Base-by-base conservation (phyloP, 2,888 invertebrate genomes). In the Hedychridium roseum region DNA sequence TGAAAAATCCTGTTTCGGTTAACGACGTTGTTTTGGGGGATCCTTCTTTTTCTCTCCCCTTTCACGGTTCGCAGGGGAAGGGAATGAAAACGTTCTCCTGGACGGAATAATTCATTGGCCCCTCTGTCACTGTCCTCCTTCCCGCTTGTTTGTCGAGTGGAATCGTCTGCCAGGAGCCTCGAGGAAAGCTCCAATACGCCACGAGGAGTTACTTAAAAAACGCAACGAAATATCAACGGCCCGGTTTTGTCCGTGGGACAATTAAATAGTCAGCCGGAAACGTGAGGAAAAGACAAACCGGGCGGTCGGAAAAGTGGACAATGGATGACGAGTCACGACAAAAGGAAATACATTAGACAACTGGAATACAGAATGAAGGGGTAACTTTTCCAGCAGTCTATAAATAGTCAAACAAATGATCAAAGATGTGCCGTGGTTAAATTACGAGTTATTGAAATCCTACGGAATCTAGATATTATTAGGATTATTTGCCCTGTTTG, bases 331-430 rank as follows among this genome's bases (percentile, higher is more conserved):
- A 70, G 58, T 46, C 52, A 50, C 49, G 52, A 50, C 55, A 61
- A 75, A 74, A 76, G 74, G 66, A 74, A 76, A 76, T 74, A 62
- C 66, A 64, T 62, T 66, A 73, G 68, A 66, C 69, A 76, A 75
- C 75, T 74, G 68, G 76, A 76, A 76, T 76, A 76, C 71, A 64
- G 57, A 72, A 76, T 73, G 76, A 76, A 68, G 68, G 68, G 62
- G 57, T n/a, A n/a, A n/a, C n/a, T n/a, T n/a, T n/a, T n/a, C n/a
- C n/a, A n/a, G n/a, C n/a, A n/a, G n/a, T n/a, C n/a, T n/a, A n/a
- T n/a, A n/a, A n/a, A n/a, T n/a, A n/a, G n/a, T n/a, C n/a, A n/a
- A n/a, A n/a, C n/a, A n/a, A n/a, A n/a, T n/a, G n/a, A n/a, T n/a
- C n/a, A n/a, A n/a, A n/a, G n/a, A n/a, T n/a, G n/a, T n/a, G n/a